phyloP scores from a whole-genome alignment of 2,888 invertebrate species.

The Eupithecia subumbrata region DNA sequence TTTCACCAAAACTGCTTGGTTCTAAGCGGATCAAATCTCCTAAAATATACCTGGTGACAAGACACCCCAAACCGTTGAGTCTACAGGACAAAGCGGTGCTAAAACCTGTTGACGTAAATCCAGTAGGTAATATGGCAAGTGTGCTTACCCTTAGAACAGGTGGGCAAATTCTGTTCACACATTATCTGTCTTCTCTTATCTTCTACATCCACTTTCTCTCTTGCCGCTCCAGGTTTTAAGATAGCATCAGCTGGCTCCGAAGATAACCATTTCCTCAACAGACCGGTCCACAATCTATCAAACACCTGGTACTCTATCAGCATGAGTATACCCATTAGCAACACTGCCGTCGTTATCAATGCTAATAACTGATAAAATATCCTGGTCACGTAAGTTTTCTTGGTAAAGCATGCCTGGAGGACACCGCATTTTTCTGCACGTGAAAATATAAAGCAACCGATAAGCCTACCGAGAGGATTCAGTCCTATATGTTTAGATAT shows the following conservation, averaged over 20 bases:
- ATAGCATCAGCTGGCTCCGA: slow-evolving; percentile 20
- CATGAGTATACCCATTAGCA: slow-evolving; percentile 57
- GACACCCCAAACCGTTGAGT: background rate
- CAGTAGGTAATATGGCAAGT: background rate
- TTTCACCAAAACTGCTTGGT: too few species aligned
- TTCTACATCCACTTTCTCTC: slow-evolving; percentile 54
- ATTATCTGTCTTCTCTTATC: slow-evolving; percentile 52
- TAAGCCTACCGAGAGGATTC: background rate
- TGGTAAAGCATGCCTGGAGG: slow-evolving; percentile 66
- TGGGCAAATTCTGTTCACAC: background rate
- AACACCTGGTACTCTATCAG: slow-evolving; percentile 66
- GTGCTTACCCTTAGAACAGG: background rate
- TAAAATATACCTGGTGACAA: background rate
- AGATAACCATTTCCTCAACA: slow-evolving; percentile 39
- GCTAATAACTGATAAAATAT: slow-evolving; percentile 60
- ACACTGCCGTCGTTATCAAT: slow-evolving; percentile 52
- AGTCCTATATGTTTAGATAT: background rate
- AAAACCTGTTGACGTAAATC: background rate
- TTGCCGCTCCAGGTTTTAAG: slow-evolving; percentile 45
- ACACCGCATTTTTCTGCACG: slow-evolving; percentile 71
- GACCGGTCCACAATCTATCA: slow-evolving; percentile 48
- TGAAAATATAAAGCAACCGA: background rate
- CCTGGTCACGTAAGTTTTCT: slow-evolving; percentile 60
- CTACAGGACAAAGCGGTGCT: background rate
- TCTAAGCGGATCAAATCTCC: background rate